Conservation (phyloP, 1,140 invertebrate species). For the Acyrthosiphon pisum region DNA sequence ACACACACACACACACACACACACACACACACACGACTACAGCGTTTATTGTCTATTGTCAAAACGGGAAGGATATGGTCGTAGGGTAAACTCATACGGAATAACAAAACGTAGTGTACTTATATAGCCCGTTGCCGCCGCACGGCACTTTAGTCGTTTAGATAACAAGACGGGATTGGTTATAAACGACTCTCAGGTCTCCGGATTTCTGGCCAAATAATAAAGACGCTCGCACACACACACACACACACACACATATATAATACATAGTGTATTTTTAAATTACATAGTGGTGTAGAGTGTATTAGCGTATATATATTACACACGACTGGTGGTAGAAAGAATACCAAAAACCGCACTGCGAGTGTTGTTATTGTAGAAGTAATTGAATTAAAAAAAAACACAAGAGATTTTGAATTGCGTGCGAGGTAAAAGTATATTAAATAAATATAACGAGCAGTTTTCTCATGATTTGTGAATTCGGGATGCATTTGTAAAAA, state of each 20-base stretch:
- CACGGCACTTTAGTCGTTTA: slow-evolving; percentile 50
- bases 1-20: neutral
- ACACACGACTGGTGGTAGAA: neutral
- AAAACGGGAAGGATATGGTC: slow-evolving; percentile 40
- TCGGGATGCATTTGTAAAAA: neutral
- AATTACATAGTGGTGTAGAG: neutral
- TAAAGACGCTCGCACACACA: neutral
- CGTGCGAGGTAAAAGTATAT: neutral
- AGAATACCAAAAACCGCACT: neutral
- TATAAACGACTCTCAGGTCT: neutral
- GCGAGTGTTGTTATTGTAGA: neutral
- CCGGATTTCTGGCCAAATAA: slow-evolving; percentile 49
- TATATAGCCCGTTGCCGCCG: neutral
- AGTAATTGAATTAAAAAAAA: slow-evolving; percentile 51
- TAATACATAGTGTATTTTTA: neutral
- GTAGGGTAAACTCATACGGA: slow-evolving; percentile 46
- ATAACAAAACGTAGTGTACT: slow-evolving; percentile 34
- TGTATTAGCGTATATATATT: neutral
- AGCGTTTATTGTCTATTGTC: slow-evolving; percentile 51
- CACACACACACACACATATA: neutral
- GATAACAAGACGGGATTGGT: slow-evolving; percentile 40
- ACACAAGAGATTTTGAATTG: neutral
- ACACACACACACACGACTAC: neutral
- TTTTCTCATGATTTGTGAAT: slow-evolving; percentile 40
- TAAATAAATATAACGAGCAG: slow-evolving; percentile 30